Percentiles rank a stretch among this genome's conserved stretches.
These are phyloP conservation scores for Taenioides sp. DNA, from an alignment of 2,797 vertebrate genomes.

Conservation along the genomic window DNA sequence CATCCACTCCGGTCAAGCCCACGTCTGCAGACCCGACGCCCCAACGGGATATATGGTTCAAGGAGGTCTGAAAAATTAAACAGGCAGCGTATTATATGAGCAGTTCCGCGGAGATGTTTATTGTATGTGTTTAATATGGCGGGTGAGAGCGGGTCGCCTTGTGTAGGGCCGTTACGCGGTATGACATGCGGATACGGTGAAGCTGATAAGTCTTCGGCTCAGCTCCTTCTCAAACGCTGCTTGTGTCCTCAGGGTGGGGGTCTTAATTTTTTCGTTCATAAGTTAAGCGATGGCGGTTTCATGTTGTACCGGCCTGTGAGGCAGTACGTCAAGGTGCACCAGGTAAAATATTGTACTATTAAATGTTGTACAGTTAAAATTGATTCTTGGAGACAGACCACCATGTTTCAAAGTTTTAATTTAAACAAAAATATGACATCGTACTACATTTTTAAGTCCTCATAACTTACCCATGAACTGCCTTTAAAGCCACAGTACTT, in stretches of 20 bases:
- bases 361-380: background rate
- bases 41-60: slow-evolving; percentile 97
- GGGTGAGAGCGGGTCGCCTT: slow-evolving; percentile 75
- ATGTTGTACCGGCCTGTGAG: slow-evolving; percentile 4
- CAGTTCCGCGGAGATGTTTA: slow-evolving; percentile 96
- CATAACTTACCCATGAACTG: too few relatives aligned
- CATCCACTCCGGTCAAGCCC: slow-evolving; percentile 94
- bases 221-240: slow-evolving; percentile 30
- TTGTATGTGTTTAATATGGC: slow-evolving; percentile 94
- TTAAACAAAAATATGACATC: too few relatives aligned
- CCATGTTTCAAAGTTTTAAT: too few relatives aligned
- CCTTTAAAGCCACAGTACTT: too few relatives aligned
- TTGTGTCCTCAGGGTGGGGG: slow-evolving; percentile 49
- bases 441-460: too few relatives aligned
- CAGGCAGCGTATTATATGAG: slow-evolving; percentile 91
- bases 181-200: slow-evolving; percentile 68
- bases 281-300: slow-evolving; percentile 38
- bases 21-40: slow-evolving; percentile 94
- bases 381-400: background rate
- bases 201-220: slow-evolving; percentile 54
- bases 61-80: slow-evolving; percentile 99
- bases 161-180: slow-evolving; percentile 45
- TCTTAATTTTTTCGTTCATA: slow-evolving; percentile 48
- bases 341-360: background rate
- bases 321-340: slow-evolving; percentile 55